Percentiles rank a stretch among this genome's conserved stretches.
These are phyloP conservation scores for Pseudopipra pipra DNA, from an alignment of 2,113 vertebrate genomes.

Conservation along the genomic window DNA sequence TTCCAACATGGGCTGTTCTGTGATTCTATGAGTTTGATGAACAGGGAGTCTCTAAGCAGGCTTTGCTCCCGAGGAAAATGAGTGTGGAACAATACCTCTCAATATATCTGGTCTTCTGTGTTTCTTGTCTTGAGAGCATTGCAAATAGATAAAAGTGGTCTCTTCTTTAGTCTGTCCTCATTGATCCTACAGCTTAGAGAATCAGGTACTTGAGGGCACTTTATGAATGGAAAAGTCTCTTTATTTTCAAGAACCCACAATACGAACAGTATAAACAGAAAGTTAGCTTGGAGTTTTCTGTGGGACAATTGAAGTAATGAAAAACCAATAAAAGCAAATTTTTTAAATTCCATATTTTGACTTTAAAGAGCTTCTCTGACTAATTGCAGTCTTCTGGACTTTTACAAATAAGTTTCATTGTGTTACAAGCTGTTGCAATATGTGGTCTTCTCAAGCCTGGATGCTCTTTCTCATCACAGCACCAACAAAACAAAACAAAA, in stretches of 20 bases:
- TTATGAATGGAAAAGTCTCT: background rate
- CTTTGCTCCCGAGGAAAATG: background rate
- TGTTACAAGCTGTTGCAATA: slow-evolving; percentile 16
- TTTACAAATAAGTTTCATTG: background rate
- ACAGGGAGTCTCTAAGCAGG: background rate
- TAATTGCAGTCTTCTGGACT: slow-evolving; percentile 6
- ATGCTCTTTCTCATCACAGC: background rate
- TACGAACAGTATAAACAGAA: background rate
- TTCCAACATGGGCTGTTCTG: background rate
- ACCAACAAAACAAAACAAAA: background rate
- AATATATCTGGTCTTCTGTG: background rate
- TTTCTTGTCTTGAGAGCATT: background rate
- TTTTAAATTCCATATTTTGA: background rate
- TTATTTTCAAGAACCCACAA: background rate
- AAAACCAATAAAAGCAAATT: background rate
- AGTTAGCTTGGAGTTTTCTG: background rate
- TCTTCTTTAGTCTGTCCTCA: background rate
- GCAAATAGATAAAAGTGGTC: background rate
- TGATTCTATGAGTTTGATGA: background rate
- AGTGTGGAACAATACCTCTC: background rate
- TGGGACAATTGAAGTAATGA: background rate
- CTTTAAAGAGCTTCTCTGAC: background rate
- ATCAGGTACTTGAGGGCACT: background rate
- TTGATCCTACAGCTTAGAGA: background rate
- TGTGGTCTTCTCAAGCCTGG: background rate